phyloP scores from a whole-genome alignment of 2,888 invertebrate species.

The Lasioglossum marginatum region DNA sequence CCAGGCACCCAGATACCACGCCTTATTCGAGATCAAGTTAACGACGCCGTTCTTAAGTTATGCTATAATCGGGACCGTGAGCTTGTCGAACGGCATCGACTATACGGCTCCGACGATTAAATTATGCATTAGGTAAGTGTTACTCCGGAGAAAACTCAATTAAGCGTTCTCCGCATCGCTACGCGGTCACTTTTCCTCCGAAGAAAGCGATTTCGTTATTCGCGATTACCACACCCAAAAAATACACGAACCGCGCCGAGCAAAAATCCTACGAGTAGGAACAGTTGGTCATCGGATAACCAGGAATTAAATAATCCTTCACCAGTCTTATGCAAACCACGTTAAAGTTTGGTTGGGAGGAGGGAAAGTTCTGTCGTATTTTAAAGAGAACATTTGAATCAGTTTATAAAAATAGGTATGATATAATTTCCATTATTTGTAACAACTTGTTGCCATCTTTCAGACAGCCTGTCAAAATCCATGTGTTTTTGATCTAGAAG shows the following conservation, averaged over 20 bases:
- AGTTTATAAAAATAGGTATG: too few species aligned
- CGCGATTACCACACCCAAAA: background rate
- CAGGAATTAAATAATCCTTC: too few species aligned
- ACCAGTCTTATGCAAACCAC: too few species aligned
- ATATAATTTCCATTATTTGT: too few species aligned
- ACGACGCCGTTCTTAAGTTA: conserved; percentile 25
- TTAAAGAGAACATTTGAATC: too few species aligned
- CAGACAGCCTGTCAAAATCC: too few species aligned
- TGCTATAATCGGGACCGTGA: conserved; percentile 38
- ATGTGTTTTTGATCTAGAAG: too few species aligned
- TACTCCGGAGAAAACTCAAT: conserved; percentile 61
- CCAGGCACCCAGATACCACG: conserved; percentile 51
- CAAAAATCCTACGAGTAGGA: background rate
- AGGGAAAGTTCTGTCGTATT: too few species aligned
- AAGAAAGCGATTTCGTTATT: conserved; percentile 47
- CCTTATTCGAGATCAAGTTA: conserved; percentile 57
- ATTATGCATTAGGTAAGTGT: conserved; percentile 61
- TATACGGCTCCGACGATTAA: conserved; percentile 41
- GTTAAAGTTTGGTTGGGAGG: too few species aligned
- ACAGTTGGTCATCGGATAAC: background rate
- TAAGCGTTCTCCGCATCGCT: conserved; percentile 39
- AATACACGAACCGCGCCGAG: background rate
- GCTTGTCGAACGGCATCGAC: conserved; percentile 25
- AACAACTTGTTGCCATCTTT: too few species aligned
- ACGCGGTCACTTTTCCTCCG: conserved; percentile 53